A percentile compares a stretch with the other conserved stretches of the same genome.
Conservation (phyloP, 92 coral and sea anemone species). For the Porites divaricata region DNA sequence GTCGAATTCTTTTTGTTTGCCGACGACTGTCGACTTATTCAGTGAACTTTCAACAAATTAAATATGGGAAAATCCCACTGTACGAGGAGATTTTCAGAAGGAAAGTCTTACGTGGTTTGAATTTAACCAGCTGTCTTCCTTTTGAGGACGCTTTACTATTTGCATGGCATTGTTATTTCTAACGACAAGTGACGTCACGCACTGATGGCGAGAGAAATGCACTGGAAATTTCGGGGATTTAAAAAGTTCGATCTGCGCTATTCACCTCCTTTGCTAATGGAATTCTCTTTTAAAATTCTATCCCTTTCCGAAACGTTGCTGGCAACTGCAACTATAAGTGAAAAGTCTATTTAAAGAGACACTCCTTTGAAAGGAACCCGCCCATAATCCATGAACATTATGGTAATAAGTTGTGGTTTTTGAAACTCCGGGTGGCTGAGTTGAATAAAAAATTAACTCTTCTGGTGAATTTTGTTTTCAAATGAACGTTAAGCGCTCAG, state of each 20-base stretch:
- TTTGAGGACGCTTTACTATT: slow-evolving; percentile 16
- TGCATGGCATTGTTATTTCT: slow-evolving; percentile 15
- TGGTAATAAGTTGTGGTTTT: slow-evolving; percentile 36
- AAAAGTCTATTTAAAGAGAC: not conserved
- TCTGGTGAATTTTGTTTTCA: not conserved
- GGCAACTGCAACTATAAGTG: not conserved
- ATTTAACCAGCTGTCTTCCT: slow-evolving; percentile 55
- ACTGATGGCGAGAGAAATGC: not conserved
- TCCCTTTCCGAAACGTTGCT: not conserved
- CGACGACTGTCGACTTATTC: not conserved
- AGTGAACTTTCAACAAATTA: slow-evolving; percentile 1
- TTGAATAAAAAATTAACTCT: slow-evolving; percentile 8
- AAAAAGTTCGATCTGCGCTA: not conserved
- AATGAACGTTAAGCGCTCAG: not conserved
- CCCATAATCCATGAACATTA: slow-evolving; percentile 15
- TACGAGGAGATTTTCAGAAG: slow-evolving; percentile 35
- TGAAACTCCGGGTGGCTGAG: slow-evolving; percentile 11
- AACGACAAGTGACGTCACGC: slow-evolving; percentile 40
- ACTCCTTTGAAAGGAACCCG: slow-evolving; percentile 7
- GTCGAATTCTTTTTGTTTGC: slow-evolving; percentile 26
- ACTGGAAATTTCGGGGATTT: not conserved
- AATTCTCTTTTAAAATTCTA: not conserved
- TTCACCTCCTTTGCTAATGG: not conserved
- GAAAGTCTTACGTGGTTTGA: slow-evolving; percentile 34
- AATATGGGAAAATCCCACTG: slow-evolving; percentile 29